These are phyloP conservation scores for Sphenopsis melanotis DNA, from an alignment of 2,797 vertebrate species.

Conservation along the genomic window DNA sequence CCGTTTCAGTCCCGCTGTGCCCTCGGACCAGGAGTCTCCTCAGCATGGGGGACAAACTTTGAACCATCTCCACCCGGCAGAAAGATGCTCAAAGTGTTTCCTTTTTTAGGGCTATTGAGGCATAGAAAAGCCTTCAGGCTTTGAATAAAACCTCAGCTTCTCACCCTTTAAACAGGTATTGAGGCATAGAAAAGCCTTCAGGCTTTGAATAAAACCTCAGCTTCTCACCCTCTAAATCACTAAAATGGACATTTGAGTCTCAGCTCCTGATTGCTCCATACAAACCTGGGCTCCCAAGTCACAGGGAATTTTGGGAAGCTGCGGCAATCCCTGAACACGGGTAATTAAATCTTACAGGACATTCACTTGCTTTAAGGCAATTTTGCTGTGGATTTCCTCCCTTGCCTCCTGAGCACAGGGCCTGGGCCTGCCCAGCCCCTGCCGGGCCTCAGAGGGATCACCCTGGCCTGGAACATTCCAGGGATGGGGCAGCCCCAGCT, in stretches of 20 bases:
- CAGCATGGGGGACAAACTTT: accelerated
- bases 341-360: background rate
- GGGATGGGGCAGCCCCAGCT: background rate
- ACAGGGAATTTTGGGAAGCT: background rate
- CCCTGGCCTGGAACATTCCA: background rate
- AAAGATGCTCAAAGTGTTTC: background rate
- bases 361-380: background rate
- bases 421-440: background rate
- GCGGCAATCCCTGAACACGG: accelerated
- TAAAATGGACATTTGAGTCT: accelerated
- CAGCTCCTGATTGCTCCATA: too few species aligned
- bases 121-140: background rate
- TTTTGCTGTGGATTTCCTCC: background rate
- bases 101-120: background rate
- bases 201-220: background rate
- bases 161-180: background rate
- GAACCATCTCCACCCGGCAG: accelerated
- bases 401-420: background rate
- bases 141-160: background rate
- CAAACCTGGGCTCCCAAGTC: too few species aligned
- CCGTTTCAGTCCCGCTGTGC: accelerated
- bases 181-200: background rate
- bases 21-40: background rate
- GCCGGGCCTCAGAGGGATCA: background rate
- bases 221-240: background rate